Conservation (phyloP, 1,140 invertebrate species). For the Drosophila subpulchrella region DNA sequence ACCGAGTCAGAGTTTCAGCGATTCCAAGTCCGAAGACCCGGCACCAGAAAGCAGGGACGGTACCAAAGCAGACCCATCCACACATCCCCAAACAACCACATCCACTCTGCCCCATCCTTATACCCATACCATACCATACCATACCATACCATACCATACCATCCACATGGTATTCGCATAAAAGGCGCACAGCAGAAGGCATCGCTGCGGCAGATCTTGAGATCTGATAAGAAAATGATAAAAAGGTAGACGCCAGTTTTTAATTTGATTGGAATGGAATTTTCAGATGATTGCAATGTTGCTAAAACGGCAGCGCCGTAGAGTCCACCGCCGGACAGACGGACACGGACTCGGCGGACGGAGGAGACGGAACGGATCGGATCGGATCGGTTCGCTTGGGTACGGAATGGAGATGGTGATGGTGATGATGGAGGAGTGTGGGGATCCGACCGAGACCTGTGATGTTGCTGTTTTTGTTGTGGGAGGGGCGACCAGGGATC, state of each 20-base stretch:
- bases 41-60: constrained; percentile 31
- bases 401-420: constrained; percentile 4
- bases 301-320: constrained; percentile 80
- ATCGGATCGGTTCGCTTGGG: constrained; percentile 19
- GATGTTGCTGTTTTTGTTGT: constrained; percentile 16
- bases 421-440: constrained; percentile 5
- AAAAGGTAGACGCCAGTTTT: constrained; percentile 84
- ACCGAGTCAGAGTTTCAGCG: constrained; percentile 47
- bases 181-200: constrained; percentile 80
- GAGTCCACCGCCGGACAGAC: constrained; percentile 28
- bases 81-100: constrained; percentile 33
- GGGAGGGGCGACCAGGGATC: constrained; percentile 12
- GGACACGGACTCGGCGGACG: constrained; percentile 24
- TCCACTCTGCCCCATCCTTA: constrained; percentile 33
- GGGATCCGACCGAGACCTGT: constrained; percentile 27
- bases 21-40: constrained; percentile 19
- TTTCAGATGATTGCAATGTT: constrained; percentile 83
- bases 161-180: constrained; percentile 59
- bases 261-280: constrained; percentile 84
- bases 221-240: constrained; percentile 84
- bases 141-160: background rate
- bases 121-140: constrained; percentile 28
- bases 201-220: constrained; percentile 82
- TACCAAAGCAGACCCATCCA: constrained; percentile 57
- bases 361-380: constrained; percentile 24